These are phyloP conservation scores for Schizopygopsis malacanthus DNA, from an alignment of 2,797 vertebrate genomes.

Conservation along the genomic window DNA sequence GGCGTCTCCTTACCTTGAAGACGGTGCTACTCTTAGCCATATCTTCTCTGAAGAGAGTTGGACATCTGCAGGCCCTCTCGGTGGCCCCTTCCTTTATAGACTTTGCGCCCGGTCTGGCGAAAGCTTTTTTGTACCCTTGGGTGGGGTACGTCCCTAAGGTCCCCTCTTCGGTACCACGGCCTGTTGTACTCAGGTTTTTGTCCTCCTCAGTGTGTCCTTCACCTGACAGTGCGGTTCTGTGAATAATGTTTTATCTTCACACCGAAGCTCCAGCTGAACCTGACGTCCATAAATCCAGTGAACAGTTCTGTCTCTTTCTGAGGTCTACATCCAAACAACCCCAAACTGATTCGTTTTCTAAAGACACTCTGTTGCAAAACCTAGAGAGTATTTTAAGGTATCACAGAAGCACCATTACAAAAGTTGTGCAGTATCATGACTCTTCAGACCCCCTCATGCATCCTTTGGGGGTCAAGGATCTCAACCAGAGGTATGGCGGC, in stretches of 20 bases:
- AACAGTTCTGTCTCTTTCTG: slow-evolving; percentile 9
- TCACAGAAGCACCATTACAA: not conserved
- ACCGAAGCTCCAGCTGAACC: slow-evolving; percentile 27
- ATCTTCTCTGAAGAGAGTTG: too few species aligned
- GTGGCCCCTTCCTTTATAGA: too few species aligned
- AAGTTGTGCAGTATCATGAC: not conserved
- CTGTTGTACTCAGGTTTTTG: too few species aligned
- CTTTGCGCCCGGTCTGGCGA: too few species aligned
- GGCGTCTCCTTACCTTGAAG: too few species aligned
- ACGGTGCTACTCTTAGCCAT: too few species aligned
- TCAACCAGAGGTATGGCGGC: too few species aligned
- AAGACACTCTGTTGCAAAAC: slow-evolving; percentile 3
- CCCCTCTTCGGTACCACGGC: too few species aligned
- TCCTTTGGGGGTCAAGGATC: not conserved
- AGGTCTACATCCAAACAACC: slow-evolving; percentile 23
- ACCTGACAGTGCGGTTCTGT: slow-evolving; percentile 28
- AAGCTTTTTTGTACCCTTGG: too few species aligned
- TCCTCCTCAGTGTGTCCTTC: slow-evolving; percentile 50
- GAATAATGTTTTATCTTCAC: slow-evolving; percentile 51
- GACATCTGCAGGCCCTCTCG: too few species aligned
- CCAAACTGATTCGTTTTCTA: not conserved
- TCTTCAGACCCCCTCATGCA: not conserved
- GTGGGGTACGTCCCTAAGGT: too few species aligned
- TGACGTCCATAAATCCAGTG: slow-evolving; percentile 20
- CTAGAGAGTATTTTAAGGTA: slow-evolving; percentile 1